phyloP scores from a whole-genome alignment of 2,888 invertebrate genomes.

The Cinara cedri region DNA sequence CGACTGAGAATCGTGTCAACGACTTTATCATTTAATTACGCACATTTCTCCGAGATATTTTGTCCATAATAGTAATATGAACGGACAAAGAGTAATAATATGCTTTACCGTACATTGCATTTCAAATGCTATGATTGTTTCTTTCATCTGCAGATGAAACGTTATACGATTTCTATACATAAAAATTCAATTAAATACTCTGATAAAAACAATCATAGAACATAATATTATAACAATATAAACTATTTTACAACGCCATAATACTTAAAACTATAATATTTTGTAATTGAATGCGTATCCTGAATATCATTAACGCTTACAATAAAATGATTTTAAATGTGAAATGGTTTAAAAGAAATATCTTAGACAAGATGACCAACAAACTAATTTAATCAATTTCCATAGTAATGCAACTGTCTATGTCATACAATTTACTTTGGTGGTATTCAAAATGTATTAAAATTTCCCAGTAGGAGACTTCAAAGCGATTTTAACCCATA shows the following conservation, averaged over 20 bases:
- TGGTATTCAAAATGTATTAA: neutral
- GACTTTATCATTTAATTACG: conserved; percentile 28
- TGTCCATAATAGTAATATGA: neutral
- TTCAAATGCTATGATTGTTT: conserved; percentile 10
- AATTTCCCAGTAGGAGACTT: conserved; percentile 1
- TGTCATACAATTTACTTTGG: neutral
- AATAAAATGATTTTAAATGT: no score
- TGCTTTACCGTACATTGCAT: neutral
- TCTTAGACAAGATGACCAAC: no score
- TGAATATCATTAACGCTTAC: no score
- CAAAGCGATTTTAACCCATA: conserved; percentile 32
- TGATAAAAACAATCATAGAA: no score
- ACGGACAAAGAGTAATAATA: neutral
- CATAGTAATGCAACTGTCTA: no score
- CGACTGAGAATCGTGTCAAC: conserved; percentile 24
- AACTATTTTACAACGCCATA: no score
- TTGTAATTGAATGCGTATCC: no score
- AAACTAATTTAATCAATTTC: no score
- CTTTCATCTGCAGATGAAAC: neutral
- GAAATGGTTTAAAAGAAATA: no score
- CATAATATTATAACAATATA: no score
- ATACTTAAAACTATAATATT: no score
- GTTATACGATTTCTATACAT: conserved; percentile 10
- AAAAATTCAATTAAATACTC: neutral
- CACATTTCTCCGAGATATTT: neutral